Evolutionary conservation across 2,113 vertebrate species (phyloP), one percentile per base, ranked within the genome.

Genomic region (Centropristis striata): DNA sequence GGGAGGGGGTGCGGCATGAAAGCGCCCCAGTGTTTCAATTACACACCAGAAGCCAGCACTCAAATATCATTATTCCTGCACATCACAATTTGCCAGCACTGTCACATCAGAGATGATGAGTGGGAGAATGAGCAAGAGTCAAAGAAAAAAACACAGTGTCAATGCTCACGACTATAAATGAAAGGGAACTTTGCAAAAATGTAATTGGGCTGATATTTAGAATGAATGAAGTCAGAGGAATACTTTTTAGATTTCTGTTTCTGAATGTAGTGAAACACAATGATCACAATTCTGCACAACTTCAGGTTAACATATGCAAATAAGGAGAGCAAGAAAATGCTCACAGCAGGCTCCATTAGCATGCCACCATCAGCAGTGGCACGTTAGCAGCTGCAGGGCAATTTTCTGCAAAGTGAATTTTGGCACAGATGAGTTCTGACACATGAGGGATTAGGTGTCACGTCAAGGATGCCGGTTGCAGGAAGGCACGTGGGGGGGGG

Each of bases 21-120:
- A 78, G 81, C 28, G 28, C 51, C 83, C 60, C 77, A 39, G 75
- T 74, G 64, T 91, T 94, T 88, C 83, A 93, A 89, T 92, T 90
- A 91, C 88, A 86, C 85, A 88, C 69, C 63, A 86, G 83, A 84
- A 84, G 58, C 69, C 66, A 61, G 74, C 70, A 84, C 84, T 84
- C 78, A 75, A 80, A 86, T 67, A 83, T 75, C 69, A 87, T 86
- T 90, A 83, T 80, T 77, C 65, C 67, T 74, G 80, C 76, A 81
- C 73, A 78, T 89, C 83, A 80, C 71, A 84, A 87, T 84, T 86
- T 80, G 51, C 81, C 64, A 67, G 71, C 66, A 73, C 69, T 68
- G 79, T 82, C 64, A 87, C 51, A 86, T 80, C 84, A 80, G 76
- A 82, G 36, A 73, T 51, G 71, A 83, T 51, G 57, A 87, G 84